A percentile compares a stretch with the other conserved stretches of the same genome.
Evolutionary conservation across 1,140 invertebrate genomes (phyloP).

Genomic region (Trypoxylus dichotomus): DNA sequence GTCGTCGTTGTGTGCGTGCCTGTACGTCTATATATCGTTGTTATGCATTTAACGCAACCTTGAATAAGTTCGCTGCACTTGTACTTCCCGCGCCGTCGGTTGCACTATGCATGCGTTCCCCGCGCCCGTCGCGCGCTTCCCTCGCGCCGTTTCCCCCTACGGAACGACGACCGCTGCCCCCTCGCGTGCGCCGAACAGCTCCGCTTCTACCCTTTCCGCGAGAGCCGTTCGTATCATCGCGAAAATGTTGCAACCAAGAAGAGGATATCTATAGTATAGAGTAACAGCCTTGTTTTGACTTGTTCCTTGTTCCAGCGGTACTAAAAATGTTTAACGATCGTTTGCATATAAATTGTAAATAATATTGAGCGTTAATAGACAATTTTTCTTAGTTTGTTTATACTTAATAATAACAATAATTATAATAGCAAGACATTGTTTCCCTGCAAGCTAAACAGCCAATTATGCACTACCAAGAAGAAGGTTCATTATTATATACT

Average conservation of each 20-base stretch:
- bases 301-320: neutral
- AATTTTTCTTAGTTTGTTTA: too few species aligned
- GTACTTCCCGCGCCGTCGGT: constrained; percentile 49
- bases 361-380: too few species aligned
- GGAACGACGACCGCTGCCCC: neutral
- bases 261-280: neutral
- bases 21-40: constrained; percentile 33
- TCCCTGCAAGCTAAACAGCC: too few species aligned
- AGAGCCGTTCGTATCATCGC: constrained; percentile 7
- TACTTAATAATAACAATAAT: too few species aligned
- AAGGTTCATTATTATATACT: too few species aligned
- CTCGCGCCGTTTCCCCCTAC: constrained; percentile 29
- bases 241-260: neutral
- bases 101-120: neutral
- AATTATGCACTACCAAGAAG: too few species aligned
- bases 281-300: neutral
- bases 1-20: constrained; percentile 1
- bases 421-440: too few species aligned
- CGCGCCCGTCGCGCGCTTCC: neutral
- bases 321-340: too few species aligned
- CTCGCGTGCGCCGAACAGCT: neutral
- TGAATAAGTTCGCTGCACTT: constrained; percentile 54
- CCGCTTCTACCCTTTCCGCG: neutral
- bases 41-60: constrained; percentile 50
- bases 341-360: too few species aligned